A percentile compares a stretch with the other conserved stretches of the same genome.
These are phyloP conservation scores for Ibycter americanus DNA, from an alignment of 2,797 vertebrate genomes.

Conservation along the genomic window DNA sequence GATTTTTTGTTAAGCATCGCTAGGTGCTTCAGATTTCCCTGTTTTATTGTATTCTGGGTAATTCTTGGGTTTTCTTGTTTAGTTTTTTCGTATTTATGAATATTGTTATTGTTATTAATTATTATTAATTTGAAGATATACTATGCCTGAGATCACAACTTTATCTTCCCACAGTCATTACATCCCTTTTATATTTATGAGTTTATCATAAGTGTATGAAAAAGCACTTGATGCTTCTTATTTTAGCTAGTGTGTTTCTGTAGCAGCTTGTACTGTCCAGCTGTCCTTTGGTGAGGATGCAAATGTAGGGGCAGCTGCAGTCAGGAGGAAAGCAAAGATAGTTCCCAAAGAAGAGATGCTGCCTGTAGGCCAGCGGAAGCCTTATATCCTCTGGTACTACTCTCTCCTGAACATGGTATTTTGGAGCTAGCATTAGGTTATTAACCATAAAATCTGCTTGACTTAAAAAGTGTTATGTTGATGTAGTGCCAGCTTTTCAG, in stretches of 20 bases:
- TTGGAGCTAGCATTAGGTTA: not conserved
- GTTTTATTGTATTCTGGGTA: not conserved
- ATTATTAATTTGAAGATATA: not conserved
- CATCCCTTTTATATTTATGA: not conserved
- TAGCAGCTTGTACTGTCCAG: not conserved
- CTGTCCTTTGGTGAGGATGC: not conserved
- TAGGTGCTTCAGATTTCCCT: not conserved
- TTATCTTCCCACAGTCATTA: not conserved
- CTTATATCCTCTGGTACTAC: not conserved
- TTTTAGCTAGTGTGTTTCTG: not conserved
- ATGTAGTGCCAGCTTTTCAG: not conserved
- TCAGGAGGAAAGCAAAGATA: not conserved
- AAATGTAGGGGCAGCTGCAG: not conserved
- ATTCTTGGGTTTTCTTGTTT: not conserved
- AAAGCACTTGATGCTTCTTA: not conserved
- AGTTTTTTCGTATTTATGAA: not conserved
- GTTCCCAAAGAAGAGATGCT: not conserved
- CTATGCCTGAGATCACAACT: not conserved
- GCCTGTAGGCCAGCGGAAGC: not conserved
- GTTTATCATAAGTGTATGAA: not conserved
- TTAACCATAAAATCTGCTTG: not conserved
- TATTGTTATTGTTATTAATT: not conserved
- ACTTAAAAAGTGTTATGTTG: not conserved
- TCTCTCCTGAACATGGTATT: not conserved
- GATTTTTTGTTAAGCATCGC: not conserved